phyloP scores from a whole-genome alignment of 2,797 vertebrate genomes.

The Psittacula derbiana region DNA sequence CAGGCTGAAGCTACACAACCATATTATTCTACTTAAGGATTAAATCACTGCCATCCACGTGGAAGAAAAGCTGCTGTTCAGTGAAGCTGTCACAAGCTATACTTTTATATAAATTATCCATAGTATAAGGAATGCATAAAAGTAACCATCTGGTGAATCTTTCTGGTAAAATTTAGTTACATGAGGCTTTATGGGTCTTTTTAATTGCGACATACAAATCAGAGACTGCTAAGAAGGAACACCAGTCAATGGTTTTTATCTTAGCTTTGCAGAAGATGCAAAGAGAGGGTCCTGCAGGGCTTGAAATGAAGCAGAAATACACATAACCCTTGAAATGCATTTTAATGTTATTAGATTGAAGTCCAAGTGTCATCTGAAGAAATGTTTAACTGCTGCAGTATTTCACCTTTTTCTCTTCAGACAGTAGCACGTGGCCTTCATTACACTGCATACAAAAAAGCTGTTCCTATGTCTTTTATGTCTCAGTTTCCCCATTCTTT shows the following conservation, averaged over 20 bases:
- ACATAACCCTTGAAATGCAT: background rate
- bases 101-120: background rate
- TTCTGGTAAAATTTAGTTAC: background rate
- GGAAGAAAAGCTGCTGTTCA: background rate
- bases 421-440: background rate
- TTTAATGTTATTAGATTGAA: background rate
- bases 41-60: background rate
- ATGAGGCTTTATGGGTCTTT: fast-evolving
- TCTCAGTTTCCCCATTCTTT: background rate
- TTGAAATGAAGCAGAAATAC: background rate
- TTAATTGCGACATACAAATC: background rate
- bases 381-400: background rate
- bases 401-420: background rate
- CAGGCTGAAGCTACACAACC: background rate
- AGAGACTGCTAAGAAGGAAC: background rate
- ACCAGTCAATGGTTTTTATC: background rate
- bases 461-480: background rate
- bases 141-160: background rate
- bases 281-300: background rate
- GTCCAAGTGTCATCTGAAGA: background rate
- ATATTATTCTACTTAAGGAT: background rate
- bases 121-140: background rate
- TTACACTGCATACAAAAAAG: background rate
- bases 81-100: background rate
- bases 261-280: background rate